A percentile compares a stretch with the other conserved stretches of the same genome.
phyloP scores from a whole-genome alignment of 2,797 vertebrate genomes.

The Simalia tracyae region DNA sequence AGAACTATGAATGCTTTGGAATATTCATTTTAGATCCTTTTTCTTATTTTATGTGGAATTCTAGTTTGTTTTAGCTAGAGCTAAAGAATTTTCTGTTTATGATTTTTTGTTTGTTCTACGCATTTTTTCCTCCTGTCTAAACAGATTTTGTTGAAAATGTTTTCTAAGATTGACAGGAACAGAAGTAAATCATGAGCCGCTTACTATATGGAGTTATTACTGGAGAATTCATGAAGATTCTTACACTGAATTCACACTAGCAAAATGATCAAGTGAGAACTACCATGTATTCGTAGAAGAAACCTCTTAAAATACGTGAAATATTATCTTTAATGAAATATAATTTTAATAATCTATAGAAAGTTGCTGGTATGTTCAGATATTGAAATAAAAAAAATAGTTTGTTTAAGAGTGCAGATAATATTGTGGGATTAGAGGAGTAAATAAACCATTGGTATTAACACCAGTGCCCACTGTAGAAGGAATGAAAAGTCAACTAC shows the following conservation, averaged over 20 bases:
- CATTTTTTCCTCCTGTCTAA: conserved; percentile 4
- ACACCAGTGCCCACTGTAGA: not conserved
- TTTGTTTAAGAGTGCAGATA: not conserved
- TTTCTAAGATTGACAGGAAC: conserved; percentile 35
- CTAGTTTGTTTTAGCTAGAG: conserved; percentile 11
- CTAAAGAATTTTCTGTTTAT: conserved; percentile 11
- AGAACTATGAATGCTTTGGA: not conserved
- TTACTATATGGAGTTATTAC: conserved; percentile 31
- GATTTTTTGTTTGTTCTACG: conserved; percentile 27
- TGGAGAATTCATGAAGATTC: conserved; percentile 28
- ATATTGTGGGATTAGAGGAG: not conserved
- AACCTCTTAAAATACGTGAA: conserved; percentile 21
- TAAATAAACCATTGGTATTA: not conserved
- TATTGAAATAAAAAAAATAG: not conserved
- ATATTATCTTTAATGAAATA: not conserved
- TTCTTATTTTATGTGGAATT: not conserved
- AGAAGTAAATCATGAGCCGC: conserved; percentile 38
- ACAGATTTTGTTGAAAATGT: conserved; percentile 20
- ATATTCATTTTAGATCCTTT: not conserved
- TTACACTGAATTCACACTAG: conserved; percentile 39
- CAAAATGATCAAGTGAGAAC: conserved; percentile 40
- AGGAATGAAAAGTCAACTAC: not conserved
- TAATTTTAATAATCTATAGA: conserved; percentile 24
- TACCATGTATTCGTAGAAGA: conserved; percentile 25
- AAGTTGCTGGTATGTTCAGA: not conserved